Percentiles rank a stretch among this genome's conserved stretches.
Conservation (phyloP, 1,140 invertebrate genomes). For the Calycopis cecrops region DNA sequence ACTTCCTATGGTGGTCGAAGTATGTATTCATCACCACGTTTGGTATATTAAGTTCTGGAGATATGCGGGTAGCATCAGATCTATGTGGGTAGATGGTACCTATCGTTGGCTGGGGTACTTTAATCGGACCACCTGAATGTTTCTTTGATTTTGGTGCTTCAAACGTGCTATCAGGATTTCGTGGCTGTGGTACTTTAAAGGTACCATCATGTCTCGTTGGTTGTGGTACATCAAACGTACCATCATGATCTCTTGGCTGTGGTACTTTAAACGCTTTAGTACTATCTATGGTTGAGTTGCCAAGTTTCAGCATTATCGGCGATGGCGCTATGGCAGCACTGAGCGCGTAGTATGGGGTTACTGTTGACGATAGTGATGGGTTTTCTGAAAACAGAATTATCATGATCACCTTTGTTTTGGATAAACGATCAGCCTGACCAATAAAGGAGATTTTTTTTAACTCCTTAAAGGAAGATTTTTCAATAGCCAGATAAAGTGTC, state of each 20-base stretch:
- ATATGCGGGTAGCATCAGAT: conserved; percentile 22
- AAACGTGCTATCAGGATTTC: no score
- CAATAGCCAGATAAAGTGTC: no score
- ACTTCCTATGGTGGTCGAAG: conserved; percentile 77
- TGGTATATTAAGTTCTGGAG: conserved; percentile 40
- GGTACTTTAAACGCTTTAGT: conserved; percentile 70
- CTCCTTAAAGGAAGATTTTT: no score
- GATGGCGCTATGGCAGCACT: conserved; percentile 53
- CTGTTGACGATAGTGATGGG: conserved; percentile 43
- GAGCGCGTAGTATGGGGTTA: conserved; percentile 57
- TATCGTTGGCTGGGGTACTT: no score
- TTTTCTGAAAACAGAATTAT: conserved; percentile 36
- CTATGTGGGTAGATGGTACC: no score
- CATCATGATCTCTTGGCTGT: conserved; percentile 37
- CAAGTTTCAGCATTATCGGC: conserved; percentile 60
- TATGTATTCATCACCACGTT: conserved; percentile 67
- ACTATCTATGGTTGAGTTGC: conserved; percentile 69
- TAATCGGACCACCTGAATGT: no score
- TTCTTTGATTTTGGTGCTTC: no score
- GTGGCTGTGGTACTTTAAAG: no score
- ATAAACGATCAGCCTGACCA: no score
- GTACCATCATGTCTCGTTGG: no score
- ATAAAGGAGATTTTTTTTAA: no score
- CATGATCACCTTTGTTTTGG: not conserved
- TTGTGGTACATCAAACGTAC: conserved; percentile 1